A percentile compares a stretch with the other conserved stretches of the same genome.
phyloP scores from a whole-genome alignment of 1,140 invertebrate genomes.

The Bombyx mandarina region DNA sequence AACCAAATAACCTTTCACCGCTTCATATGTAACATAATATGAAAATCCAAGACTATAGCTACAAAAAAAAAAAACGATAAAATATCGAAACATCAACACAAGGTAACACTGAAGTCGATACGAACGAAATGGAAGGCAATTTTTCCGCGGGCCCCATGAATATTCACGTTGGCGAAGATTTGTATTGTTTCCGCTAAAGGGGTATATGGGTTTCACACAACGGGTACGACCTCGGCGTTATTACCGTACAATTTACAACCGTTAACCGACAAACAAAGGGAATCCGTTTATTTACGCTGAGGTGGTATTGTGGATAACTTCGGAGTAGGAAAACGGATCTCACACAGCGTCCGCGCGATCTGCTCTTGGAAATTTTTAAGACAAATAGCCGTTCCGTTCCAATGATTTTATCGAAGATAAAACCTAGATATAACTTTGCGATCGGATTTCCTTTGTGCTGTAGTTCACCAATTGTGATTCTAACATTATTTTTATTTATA shows the following conservation, averaged over 20 bases:
- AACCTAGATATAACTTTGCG: no score
- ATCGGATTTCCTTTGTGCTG: no score
- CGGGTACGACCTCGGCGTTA: constrained; percentile 16
- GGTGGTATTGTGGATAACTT: not conserved
- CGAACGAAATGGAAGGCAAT: constrained; percentile 7
- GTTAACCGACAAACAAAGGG: constrained; percentile 29
- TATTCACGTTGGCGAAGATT: constrained; percentile 27
- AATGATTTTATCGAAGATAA: no score
- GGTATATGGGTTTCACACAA: constrained; percentile 13
- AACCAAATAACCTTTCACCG: no score
- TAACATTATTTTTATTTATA: no score
- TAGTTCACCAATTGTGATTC: no score
- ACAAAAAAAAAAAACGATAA: no score
- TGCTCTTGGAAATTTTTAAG: no score
- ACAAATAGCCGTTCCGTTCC: no score
- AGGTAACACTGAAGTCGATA: not conserved
- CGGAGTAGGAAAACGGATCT: constrained; percentile 23
- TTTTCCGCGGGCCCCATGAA: constrained; percentile 19
- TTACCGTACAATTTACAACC: constrained; percentile 34
- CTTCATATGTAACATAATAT: no score
- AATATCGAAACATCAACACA: no score
- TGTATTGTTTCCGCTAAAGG: constrained; percentile 25
- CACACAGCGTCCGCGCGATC: not conserved
- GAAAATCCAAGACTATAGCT: no score
- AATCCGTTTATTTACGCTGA: constrained; percentile 21